Percentiles rank a stretch among this genome's conserved stretches.
Conservation (phyloP, 2,113 vertebrate species). For the Opisthocomus hoazin region DNA sequence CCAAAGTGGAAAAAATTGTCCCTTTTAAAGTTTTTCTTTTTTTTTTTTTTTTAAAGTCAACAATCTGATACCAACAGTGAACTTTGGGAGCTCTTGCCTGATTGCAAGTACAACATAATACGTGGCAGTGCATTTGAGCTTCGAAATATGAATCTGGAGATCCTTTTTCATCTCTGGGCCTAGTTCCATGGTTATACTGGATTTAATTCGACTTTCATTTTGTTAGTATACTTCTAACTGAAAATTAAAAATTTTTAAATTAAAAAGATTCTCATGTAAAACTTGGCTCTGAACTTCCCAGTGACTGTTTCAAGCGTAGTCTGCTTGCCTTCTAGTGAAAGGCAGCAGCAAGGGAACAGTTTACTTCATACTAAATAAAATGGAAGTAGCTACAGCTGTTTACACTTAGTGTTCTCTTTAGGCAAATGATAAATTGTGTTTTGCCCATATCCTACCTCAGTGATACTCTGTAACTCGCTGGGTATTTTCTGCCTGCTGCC, state of each 20-base stretch:
- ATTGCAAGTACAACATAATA: neutral
- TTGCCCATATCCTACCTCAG: fast-evolving
- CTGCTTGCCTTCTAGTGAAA: neutral
- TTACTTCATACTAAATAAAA: neutral
- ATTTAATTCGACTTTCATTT: neutral
- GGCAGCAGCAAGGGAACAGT: neutral
- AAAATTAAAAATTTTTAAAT: neutral
- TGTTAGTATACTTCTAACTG: neutral
- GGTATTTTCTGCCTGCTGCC: neutral
- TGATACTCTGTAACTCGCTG: neutral
- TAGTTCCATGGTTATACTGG: neutral
- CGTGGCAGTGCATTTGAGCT: neutral
- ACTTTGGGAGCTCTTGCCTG: neutral
- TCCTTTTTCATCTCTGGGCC: neutral
- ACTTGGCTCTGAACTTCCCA: neutral
- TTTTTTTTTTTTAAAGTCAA: neutral
- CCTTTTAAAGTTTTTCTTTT: fast-evolving
- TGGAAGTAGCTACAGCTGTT: neutral
- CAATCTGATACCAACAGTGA: neutral
- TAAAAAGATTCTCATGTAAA: neutral
- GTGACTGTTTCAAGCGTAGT: neutral
- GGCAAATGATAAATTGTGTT: neutral
- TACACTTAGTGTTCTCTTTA: neutral
- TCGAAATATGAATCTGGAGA: neutral
- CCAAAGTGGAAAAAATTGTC: neutral